Base-by-base conservation (phyloP, 2,113 vertebrate genomes). In the Verasper variegatus region DNA sequence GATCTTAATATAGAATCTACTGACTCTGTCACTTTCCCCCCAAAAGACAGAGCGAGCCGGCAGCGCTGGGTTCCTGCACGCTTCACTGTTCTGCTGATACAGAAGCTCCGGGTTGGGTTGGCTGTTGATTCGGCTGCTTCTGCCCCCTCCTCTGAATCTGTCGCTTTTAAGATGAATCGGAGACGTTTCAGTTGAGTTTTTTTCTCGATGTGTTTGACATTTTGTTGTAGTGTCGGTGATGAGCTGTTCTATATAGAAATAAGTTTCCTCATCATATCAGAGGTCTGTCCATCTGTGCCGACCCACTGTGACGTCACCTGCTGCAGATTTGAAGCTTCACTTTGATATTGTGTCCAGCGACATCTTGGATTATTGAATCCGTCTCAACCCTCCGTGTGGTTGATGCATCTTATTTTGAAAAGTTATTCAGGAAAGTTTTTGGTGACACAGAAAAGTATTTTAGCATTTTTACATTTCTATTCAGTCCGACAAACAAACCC, bases 1-100 rank as follows among this genome's bases (percentile, higher is more conserved):
- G 68, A 78, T 70, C 85, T 81, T 84, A 86, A 86, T 86, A 86
- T 86, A 87, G 85, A 89, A 86, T 80, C 62, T 67, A 77, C 78
- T 80, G 85, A 89, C 81, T 84, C 76, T 80, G 65, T 82, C 77
- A 78, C 71, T 78, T 67, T 73, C 15, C 42, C n/a, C 13, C 18
- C 59, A 15, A 52, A 58, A 55, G 17, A 72, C 59, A 60, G 74
- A 26, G 49, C 14, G 58, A 69, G 69, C 81, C 76, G 45, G 72
- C 54, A 75, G 87, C 37, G 64, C 58, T 69, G 76, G 59, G 63
- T 78, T 84, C 72, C 76, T 86, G 71, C 23, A 27, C 26, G 27
- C 81, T 88, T 82, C 64, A 71, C 64, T 74, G 74, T 81, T 78
- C 35, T 37, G 35, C 76, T 42, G 40, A 42, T 42, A 9, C 68